These are phyloP conservation scores for Donacobius atricapilla DNA, from an alignment of 2,113 vertebrate species.

Conservation along the genomic window DNA sequence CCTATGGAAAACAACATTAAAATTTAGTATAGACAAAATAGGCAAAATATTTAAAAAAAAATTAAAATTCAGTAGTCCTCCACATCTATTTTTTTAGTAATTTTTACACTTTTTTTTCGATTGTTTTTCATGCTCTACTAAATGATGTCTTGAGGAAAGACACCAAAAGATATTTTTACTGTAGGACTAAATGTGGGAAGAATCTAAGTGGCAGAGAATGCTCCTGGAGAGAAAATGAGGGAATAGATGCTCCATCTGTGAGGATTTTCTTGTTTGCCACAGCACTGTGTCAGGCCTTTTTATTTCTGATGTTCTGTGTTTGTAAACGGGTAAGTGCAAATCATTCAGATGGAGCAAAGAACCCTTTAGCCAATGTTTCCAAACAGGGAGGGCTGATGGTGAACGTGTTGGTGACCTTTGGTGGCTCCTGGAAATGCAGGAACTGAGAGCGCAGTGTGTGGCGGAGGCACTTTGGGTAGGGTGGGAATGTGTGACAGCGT, in stretches of 20 bases:
- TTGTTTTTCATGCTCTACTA: not conserved
- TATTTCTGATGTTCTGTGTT: not conserved
- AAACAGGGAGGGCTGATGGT: not conserved
- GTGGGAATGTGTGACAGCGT: not conserved
- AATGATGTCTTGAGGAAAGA: not conserved
- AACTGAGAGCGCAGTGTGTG: not conserved
- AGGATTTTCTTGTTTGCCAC: conserved; percentile 15
- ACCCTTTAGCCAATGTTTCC: not conserved
- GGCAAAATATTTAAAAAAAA: not conserved
- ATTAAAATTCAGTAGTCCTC: not conserved
- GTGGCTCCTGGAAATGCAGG: not conserved
- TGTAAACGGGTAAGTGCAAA: not conserved
- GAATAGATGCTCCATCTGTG: conserved; percentile 21
- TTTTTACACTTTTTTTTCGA: not conserved
- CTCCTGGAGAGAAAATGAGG: conserved; percentile 12
- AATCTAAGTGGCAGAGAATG: not conserved
- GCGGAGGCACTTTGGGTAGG: not conserved
- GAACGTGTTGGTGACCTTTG: not conserved
- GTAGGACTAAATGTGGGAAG: not conserved
- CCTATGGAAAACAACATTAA: not conserved
- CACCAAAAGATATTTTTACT: conserved; percentile 5
- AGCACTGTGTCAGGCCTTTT: not conserved
- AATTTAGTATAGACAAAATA: not conserved
- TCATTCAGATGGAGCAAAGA: not conserved
- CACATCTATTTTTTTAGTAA: not conserved